Percentiles rank a stretch among this genome's conserved stretches.
phyloP scores from a whole-genome alignment of 2,888 invertebrate species.

The Doris montereyensis region DNA sequence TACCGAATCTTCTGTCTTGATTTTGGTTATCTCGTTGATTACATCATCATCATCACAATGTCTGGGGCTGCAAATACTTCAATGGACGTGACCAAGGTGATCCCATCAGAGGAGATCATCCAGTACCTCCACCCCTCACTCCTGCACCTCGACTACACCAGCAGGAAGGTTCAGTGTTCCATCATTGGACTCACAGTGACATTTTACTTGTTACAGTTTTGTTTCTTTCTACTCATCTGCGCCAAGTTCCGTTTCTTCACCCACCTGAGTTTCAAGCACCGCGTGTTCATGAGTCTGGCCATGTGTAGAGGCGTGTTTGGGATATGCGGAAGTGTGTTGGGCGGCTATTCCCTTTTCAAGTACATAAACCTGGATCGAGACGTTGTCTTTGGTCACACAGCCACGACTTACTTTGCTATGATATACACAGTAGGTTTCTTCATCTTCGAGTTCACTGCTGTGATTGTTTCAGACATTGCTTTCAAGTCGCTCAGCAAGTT shows the following conservation, averaged over 20 bases:
- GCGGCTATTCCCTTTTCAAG: conserved; percentile 56
- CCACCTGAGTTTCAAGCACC: conserved; percentile 56
- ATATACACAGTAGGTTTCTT: conserved; percentile 60
- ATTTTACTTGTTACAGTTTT: too few relatives aligned
- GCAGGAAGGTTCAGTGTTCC: conserved; percentile 45
- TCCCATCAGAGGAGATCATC: conserved; percentile 46
- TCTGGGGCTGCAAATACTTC: too few relatives aligned
- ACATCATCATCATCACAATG: too few relatives aligned
- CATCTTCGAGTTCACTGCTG: conserved; percentile 61
- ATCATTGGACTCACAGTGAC: conserved; percentile 50
- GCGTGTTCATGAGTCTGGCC: conserved; percentile 65
- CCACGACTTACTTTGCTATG: conserved; percentile 57
- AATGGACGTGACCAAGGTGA: too few relatives aligned
- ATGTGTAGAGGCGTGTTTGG: conserved; percentile 61
- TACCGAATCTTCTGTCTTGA: too few relatives aligned
- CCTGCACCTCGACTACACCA: conserved; percentile 50
- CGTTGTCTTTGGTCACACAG: conserved; percentile 56
- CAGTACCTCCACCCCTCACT: conserved; percentile 56
- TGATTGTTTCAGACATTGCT: conserved; percentile 57
- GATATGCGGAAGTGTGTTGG: conserved; percentile 54
- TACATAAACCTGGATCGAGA: conserved; percentile 56
- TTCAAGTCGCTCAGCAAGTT: conserved; percentile 55
- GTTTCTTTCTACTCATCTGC: conserved; percentile 47
- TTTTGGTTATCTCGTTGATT: too few relatives aligned
- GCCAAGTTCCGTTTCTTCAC: conserved; percentile 47